Percentiles rank a stretch among this genome's conserved stretches.
These are phyloP conservation scores for Diaphora mendica DNA, from an alignment of 2,888 invertebrate genomes.

Conservation along the genomic window DNA sequence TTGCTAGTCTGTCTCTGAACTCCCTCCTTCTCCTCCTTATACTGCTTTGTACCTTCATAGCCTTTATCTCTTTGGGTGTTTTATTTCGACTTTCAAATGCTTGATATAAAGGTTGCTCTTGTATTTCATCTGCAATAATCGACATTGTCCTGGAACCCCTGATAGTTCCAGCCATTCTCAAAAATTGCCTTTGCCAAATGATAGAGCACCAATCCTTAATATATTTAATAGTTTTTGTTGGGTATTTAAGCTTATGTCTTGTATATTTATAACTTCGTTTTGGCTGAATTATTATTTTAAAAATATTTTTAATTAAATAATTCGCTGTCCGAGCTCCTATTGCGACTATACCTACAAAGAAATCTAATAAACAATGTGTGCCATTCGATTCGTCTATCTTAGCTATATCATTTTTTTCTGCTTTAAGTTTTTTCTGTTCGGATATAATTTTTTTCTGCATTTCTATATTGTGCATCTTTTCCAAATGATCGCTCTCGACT, in stretches of 20 bases:
- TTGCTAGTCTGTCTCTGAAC: not conserved
- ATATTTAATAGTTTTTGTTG: not conserved
- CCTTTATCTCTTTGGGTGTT: not conserved
- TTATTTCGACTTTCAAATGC: not conserved
- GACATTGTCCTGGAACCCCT: not conserved
- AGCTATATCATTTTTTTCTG: not conserved
- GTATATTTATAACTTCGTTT: not conserved
- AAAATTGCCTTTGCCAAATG: not conserved
- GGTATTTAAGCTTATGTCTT: not conserved
- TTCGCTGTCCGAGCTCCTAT: not conserved
- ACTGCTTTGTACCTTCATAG: not conserved
- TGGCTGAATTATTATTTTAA: slow-evolving; percentile 1
- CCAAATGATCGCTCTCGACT: not conserved
- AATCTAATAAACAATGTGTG: not conserved
- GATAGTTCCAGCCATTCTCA: slow-evolving; percentile 1
- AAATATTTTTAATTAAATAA: not conserved
- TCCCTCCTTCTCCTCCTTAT: not conserved
- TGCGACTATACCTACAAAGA: not conserved
- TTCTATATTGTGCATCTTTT: not conserved
- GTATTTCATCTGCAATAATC: slow-evolving; percentile 2
- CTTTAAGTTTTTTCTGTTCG: slow-evolving; percentile 6
- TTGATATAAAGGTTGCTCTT: not conserved
- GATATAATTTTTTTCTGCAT: not conserved
- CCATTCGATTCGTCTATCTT: not conserved
- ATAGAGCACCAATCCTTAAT: slow-evolving; percentile 1